Base-by-base conservation (phyloP, 2,113 vertebrate species). In the Mugil cephalus region DNA sequence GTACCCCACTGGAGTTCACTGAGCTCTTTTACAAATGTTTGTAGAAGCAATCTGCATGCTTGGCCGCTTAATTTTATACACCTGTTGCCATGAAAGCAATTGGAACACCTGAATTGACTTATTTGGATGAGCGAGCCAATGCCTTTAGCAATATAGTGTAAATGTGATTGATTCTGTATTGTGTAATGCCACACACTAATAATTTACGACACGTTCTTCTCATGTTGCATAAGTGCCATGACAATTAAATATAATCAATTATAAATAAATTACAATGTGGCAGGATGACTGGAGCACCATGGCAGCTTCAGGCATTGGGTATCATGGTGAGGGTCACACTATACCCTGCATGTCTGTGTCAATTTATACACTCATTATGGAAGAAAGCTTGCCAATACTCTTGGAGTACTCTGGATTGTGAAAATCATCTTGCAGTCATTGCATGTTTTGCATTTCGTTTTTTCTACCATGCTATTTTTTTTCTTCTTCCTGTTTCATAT, bases 351-450 rank as follows among this genome's bases (percentile, higher is more conserved):
- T 72, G 42, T 79, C 54, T 74, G 21, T 70, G 71, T 82, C 75
- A 78, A 64, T 75, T 77, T 74, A 77, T 59, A 51, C 51, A 71
- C 45, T 73, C 66, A 67, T 72, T 69, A 72, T 52, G 62, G 70
- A 42, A 36, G 55, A 46, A 74, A 17, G 52, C 52, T 14, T 30
- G 69, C 42, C 40, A 55, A 18, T 5, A 66, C 51, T 30, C 35
- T 12, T 46, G 40, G 62, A 56, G 39, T 6, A 39, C 35, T 9
- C 7, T 58, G 11, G n/a, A 30, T 48, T 51, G 50, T 51, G 19
- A 63, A 58, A 54, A 69, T 52, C 8, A 35, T 42, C 30, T 34
- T 10, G 42, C 21, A 21, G n/a, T 69, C 38, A n/a, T 61, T 51
- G 51, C 18, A 21, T 71, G 61, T 76, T 52, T 60, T 30, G 76